phyloP scores from a whole-genome alignment of 1,140 invertebrate genomes.

The Antheraea pernyi region DNA sequence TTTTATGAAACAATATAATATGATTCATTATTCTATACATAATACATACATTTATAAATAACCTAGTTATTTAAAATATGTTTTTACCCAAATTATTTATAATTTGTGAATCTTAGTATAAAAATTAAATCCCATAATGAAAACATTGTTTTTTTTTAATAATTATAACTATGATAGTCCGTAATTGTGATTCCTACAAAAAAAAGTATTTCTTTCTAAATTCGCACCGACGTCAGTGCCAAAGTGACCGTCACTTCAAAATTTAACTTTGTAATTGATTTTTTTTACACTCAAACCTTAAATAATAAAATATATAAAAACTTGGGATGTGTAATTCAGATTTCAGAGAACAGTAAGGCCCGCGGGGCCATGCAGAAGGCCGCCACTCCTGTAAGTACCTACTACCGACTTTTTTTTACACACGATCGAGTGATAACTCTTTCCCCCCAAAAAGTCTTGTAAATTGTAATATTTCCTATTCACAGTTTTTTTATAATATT shows the following conservation, averaged over 20 bases:
- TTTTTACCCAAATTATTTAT: too few relatives aligned
- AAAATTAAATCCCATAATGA: too few relatives aligned
- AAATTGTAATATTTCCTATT: too few relatives aligned
- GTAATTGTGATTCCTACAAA: background rate
- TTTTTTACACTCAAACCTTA: background rate
- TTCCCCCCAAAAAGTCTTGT: too few relatives aligned
- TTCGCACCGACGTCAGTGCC: background rate
- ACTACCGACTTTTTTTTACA: slow-evolving; percentile 1
- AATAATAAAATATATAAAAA: background rate
- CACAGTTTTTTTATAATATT: too few relatives aligned
- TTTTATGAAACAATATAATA: too few relatives aligned
- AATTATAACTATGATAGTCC: background rate
- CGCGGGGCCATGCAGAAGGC: slow-evolving; percentile 49
- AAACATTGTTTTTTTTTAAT: too few relatives aligned
- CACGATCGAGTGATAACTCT: too few relatives aligned
- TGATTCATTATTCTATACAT: too few relatives aligned
- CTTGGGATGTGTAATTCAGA: slow-evolving; percentile 31
- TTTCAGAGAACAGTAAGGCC: slow-evolving; percentile 46
- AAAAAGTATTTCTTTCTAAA: background rate
- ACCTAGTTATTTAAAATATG: too few relatives aligned
- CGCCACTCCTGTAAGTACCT: slow-evolving; percentile 44
- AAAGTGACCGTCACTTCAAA: background rate
- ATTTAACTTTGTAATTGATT: background rate
- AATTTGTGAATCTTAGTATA: too few relatives aligned
- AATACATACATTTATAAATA: too few relatives aligned